Evolutionary conservation across 2,888 invertebrate genomes (phyloP).

Genomic region (Ormyrus thymus): DNA sequence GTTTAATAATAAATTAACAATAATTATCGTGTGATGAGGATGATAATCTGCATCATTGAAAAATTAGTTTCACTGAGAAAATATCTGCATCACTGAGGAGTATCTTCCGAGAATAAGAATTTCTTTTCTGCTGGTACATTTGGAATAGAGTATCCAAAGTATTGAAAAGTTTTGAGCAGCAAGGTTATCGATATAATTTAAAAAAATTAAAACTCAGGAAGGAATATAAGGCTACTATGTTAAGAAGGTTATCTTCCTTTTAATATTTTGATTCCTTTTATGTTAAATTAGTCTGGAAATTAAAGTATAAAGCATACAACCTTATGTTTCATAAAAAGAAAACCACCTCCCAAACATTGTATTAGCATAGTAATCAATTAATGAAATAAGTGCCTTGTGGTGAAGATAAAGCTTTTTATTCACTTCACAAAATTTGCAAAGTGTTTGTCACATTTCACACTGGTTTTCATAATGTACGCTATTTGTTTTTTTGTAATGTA

Average conservation of each 20-base stretch:
- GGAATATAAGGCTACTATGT: slow-evolving; percentile 73
- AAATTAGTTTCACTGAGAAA: no score
- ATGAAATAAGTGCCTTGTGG: slow-evolving; percentile 72
- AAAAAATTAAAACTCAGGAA: slow-evolving; percentile 63
- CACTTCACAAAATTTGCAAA: slow-evolving; percentile 72
- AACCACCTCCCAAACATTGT: slow-evolving; percentile 73
- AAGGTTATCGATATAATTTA: slow-evolving; percentile 30
- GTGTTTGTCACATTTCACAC: slow-evolving; percentile 69
- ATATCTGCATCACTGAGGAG: slow-evolving; percentile 26
- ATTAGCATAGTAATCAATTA: slow-evolving; percentile 70
- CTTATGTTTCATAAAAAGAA: slow-evolving; percentile 62
- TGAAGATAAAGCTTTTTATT: slow-evolving; percentile 73
- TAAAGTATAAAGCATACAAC: background rate
- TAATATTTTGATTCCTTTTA: slow-evolving; percentile 50
- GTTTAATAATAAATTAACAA: slow-evolving; percentile 26
- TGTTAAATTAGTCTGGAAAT: background rate
- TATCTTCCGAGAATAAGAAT: slow-evolving; percentile 23
- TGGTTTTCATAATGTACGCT: slow-evolving; percentile 44
- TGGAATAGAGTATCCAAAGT: slow-evolving; percentile 53
- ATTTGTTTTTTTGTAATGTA: slow-evolving; percentile 45
- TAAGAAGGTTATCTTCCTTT: slow-evolving; percentile 73
- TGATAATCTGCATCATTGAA: slow-evolving; percentile 34
- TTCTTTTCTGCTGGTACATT: slow-evolving; percentile 35
- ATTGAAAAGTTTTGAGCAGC: slow-evolving; percentile 61
- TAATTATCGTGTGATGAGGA: slow-evolving; percentile 15